A percentile compares a stretch with the other conserved stretches of the same genome.
phyloP scores from a whole-genome alignment of 1,140 invertebrate genomes.

The Aphis gossypii region DNA sequence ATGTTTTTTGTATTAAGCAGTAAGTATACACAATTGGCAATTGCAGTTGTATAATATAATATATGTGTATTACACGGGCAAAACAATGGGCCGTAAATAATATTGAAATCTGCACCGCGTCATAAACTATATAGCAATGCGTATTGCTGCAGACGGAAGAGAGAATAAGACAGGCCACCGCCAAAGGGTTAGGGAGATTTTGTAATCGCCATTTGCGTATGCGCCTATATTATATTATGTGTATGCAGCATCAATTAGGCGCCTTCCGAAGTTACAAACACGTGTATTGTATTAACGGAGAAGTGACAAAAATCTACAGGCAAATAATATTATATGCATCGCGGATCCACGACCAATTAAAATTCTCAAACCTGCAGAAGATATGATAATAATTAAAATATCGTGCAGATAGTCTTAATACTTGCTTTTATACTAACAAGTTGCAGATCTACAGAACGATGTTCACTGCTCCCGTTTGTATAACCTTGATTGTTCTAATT shows the following conservation, averaged over 20 bases:
- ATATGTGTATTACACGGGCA: too few species aligned
- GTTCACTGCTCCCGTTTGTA: too few species aligned
- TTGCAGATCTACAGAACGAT: too few species aligned
- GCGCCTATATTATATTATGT: too few species aligned
- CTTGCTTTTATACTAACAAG: too few species aligned
- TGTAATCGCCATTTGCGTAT: not conserved
- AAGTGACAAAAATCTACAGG: not conserved
- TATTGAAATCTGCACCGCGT: not conserved
- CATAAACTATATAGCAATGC: not conserved
- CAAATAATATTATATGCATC: too few species aligned
- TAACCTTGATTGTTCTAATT: too few species aligned
- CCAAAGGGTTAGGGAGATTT: too few species aligned
- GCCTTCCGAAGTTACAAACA: not conserved
- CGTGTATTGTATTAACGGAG: not conserved
- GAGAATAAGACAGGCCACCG: not conserved
- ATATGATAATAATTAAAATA: too few species aligned
- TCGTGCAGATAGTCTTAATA: too few species aligned
- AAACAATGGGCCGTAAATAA: conserved; percentile 3
- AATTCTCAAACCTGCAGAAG: too few species aligned
- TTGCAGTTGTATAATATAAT: not conserved
- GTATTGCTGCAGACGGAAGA: not conserved
- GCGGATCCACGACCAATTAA: too few species aligned
- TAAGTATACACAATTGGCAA: not conserved
- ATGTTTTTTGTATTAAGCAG: not conserved
- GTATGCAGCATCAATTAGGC: not conserved